Evolutionary conservation across 2,888 invertebrate species (phyloP), one percentile per base, ranked within the genome.

Genomic region (Scaptomyza tumidula): DNA sequence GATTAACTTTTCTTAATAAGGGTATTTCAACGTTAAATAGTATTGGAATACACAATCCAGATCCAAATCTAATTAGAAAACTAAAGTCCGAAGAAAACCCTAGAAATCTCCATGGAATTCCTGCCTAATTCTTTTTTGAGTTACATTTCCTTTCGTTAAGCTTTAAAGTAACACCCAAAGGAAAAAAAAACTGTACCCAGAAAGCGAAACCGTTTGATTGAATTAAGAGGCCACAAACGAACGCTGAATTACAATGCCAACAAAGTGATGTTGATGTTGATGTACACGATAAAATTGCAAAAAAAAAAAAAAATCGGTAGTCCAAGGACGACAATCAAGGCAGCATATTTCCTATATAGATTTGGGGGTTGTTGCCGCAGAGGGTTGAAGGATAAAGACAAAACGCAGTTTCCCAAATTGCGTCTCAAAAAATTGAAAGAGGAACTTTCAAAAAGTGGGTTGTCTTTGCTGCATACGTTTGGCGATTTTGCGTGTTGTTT

Each of bases 371-470:
- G 62, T 48, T 65, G 33, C 7, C 13, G 33, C 37, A 1, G 76
- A 59, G 78, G 76, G 82, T 79, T 83, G 83, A 81, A 78, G 29
- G 33, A 9, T 19, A 14, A 41, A 41, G 10, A 41, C 41, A 16
- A 80, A 87, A 83, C 88, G 88, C 85, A 88, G 85, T 86, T 84
- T 75, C 66, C 75, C 66, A 57, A 80, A 86, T 81, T 84, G 88
- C 83, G 83, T 88, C 83, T 83, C 74, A 82, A 61, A 56, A 46
- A 43, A 46, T 60, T 48, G 2, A 10, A 41, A 41, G 16, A 19
- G 19, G 19, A 19, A 19, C 19, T 41, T 76, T 75, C 56, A 65
- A 64, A 73, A 81, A 70, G 75, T 68, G 19, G 19, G 19, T 41
- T 78, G 82, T 68, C 62, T 71, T 66, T 79, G 54, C 55, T 44